Base-by-base conservation (phyloP, 2,113 vertebrate species). In the Kryptolebias marmoratus region DNA sequence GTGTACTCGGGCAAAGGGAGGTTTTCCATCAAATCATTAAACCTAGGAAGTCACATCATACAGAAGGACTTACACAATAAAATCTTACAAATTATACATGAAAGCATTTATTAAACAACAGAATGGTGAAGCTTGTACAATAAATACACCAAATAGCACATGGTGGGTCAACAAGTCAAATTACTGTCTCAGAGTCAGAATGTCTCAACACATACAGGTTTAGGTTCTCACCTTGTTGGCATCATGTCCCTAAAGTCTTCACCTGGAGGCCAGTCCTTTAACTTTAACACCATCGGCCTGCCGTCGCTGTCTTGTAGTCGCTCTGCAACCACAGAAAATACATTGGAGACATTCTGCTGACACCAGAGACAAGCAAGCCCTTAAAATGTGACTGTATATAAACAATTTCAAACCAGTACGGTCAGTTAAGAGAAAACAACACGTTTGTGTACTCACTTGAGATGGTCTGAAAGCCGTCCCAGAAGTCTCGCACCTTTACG, bases 201-300 rank as follows among this genome's bases (percentile, higher is more conserved):
- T 10, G 1, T 3, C 7, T 10, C 10, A 9, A 42, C 9, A 10
- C 39, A 42, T 42, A 42, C 30, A 45, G 30, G 18, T 61, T 39
- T 60, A n/a, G 9, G 16, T 57, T 14, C 78, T 84, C 83, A 98
- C 98, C 98, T 92, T 22, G 96, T 96, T 62, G 95, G 97, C 98
- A 99, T 99, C 98, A 99, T 99, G 89, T 99, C 98, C 79, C 97
- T 94, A 48, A 99, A 99, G 90, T 99, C 98, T 89, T 99, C 98
- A 71, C 98, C 97, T 49, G 98, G 98, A 82, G 98, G 98, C 98
- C 98, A 99, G 3, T 99, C 98, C 88, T 99, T 99, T 81, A 99
- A 92, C 88, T 99, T 99, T 48, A 99, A 94, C 84, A 99, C 97
- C 98, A 99, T 99, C 31, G 96, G 96, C 54, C 95, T 94, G 14